Percentiles rank a stretch among this genome's conserved stretches.
Evolutionary conservation across 2,888 invertebrate species (phyloP).

Genomic region (Timema podura): DNA sequence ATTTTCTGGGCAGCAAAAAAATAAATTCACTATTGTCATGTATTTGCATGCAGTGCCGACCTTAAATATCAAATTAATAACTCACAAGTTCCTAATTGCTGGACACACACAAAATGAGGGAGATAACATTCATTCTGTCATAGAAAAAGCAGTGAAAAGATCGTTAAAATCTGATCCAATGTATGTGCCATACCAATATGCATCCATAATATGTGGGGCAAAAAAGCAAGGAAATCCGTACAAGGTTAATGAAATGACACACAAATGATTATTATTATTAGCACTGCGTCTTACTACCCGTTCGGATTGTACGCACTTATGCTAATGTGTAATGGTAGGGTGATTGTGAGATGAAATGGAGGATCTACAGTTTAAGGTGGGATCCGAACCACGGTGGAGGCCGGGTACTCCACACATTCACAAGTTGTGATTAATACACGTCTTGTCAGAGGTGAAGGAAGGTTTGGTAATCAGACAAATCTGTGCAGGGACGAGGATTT

Average conservation of each 20-base stretch:
- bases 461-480: too few species aligned
- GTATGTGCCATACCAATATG: background rate
- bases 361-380: too few species aligned
- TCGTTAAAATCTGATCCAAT: background rate
- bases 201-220: background rate
- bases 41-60: constrained; percentile 9
- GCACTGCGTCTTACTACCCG: too few species aligned
- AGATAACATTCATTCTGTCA: constrained; percentile 8
- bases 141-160: constrained; percentile 2
- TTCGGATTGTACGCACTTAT: too few species aligned
- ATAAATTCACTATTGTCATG: background rate
- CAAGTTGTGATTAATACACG: too few species aligned
- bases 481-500: too few species aligned
- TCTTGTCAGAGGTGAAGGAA: too few species aligned
- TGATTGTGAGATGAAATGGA: too few species aligned
- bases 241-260: constrained; percentile 7
- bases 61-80: constrained; percentile 5
- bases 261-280: background rate
- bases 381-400: too few species aligned
- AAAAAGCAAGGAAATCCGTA: background rate
- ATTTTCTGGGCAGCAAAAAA: background rate
- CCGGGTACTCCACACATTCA: too few species aligned
- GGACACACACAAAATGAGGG: constrained; percentile 4
- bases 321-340: too few species aligned
- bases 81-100: background rate